phyloP scores from a whole-genome alignment of 2,797 vertebrate genomes.

The Morelia viridis region DNA sequence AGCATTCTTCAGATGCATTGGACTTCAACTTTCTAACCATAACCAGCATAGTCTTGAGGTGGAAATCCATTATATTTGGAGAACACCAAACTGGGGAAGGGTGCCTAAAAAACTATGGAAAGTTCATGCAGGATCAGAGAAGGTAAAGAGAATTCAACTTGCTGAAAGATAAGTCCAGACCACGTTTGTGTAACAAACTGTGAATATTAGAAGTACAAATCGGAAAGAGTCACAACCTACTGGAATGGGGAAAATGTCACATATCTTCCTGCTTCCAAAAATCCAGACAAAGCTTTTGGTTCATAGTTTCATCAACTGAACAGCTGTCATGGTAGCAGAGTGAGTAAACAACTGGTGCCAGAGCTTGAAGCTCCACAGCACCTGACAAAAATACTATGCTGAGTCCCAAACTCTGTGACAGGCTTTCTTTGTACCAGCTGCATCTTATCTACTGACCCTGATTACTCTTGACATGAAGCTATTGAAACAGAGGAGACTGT shows the following conservation, averaged over 20 bases:
- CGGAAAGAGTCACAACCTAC: background rate
- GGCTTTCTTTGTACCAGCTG: slow-evolving; percentile 6
- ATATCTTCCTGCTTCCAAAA: background rate
- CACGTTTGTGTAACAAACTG: background rate
- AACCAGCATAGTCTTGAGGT: background rate
- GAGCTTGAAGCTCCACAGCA: background rate
- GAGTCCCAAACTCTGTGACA: slow-evolving; percentile 5
- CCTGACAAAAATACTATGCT: background rate
- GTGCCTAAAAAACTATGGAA: background rate
- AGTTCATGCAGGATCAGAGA: background rate
- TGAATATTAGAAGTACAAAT: background rate
- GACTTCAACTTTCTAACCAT: background rate
- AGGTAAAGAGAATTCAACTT: background rate
- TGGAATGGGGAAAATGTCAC: background rate
- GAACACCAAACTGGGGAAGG: background rate
- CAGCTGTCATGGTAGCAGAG: background rate
- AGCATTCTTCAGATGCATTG: background rate
- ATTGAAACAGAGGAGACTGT: background rate
- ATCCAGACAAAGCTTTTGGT: background rate
- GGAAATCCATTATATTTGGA: background rate
- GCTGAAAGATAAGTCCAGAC: background rate
- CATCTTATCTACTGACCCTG: background rate
- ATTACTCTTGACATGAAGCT: slow-evolving; percentile 1
- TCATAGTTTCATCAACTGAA: background rate
- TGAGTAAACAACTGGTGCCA: background rate